phyloP scores from a whole-genome alignment of 2,113 vertebrate species.

The Eolophus roseicapilla region DNA sequence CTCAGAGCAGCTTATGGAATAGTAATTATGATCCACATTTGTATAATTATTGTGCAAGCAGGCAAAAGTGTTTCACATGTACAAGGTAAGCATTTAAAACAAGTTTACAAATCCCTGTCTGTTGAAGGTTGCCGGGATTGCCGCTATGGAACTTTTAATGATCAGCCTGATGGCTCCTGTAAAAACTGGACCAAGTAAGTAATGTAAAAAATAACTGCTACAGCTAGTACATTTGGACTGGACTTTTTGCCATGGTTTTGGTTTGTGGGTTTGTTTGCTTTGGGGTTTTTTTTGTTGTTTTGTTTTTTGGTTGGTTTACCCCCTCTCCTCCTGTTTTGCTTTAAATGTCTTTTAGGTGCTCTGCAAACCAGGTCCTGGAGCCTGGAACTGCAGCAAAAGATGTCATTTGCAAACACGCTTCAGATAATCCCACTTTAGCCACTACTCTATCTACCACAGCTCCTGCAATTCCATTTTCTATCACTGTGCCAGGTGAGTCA shows the following conservation, averaged over 20 bases:
- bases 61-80: not conserved
- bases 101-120: not conserved
- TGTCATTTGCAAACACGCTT: constrained; percentile 21
- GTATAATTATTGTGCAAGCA: not conserved
- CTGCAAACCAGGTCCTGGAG: not conserved
- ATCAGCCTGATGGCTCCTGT: constrained; percentile 21
- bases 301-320: not conserved
- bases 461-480: not conserved
- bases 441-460: not conserved
- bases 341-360: constrained; percentile 62
- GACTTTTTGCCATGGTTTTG: too few species aligned
- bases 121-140: constrained; percentile 54
- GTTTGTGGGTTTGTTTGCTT: not conserved
- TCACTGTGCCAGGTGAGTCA: constrained; percentile 7
- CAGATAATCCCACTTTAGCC: not conserved
- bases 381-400: constrained; percentile 66
- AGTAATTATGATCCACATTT: not conserved
- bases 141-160: constrained; percentile 53
- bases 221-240: not conserved
- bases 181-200: constrained; percentile 70
- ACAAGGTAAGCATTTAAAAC: too few species aligned
- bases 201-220: not conserved
- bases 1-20: not conserved
- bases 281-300: not conserved
- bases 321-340: not conserved